Percentiles rank a stretch among this genome's conserved stretches.
Conservation (phyloP, 2,888 invertebrate genomes). For the Geotrupes spiniger region DNA sequence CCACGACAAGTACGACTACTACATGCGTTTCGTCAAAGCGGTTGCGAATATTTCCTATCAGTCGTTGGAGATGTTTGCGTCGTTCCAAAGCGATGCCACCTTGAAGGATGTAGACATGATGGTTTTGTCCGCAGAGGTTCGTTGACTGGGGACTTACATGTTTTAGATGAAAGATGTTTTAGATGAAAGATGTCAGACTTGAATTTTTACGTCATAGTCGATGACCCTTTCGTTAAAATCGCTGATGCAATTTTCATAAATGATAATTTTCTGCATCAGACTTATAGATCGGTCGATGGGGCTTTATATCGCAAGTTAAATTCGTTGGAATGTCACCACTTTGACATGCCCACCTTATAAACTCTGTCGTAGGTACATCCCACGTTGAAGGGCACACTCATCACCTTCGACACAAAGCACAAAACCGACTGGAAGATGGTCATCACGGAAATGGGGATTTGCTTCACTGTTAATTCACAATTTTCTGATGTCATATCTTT, state of each 20-base stretch:
- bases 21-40: conserved; percentile 49
- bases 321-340: too few relatives aligned
- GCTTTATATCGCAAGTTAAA: too few relatives aligned
- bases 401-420: conserved; percentile 49
- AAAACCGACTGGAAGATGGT: conserved; percentile 52
- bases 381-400: conserved; percentile 48
- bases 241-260: too few relatives aligned
- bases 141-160: conserved; percentile 8
- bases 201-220: too few relatives aligned
- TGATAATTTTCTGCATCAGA: too few relatives aligned
- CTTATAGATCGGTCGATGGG: too few relatives aligned
- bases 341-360: neutral
- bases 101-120: conserved; percentile 49
- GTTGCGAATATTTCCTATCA: conserved; percentile 52
- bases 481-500: conserved; percentile 53
- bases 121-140: conserved; percentile 52
- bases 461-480: conserved; percentile 62
- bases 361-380: conserved; percentile 51
- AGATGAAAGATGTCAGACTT: too few relatives aligned
- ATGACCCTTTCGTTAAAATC: too few relatives aligned
- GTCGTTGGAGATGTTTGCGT: conserved; percentile 46
- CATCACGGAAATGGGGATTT: conserved; percentile 66
- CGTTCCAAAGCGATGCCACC: conserved; percentile 48
- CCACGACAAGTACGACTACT: conserved; percentile 51
- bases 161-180: too few relatives aligned